Evolutionary conservation across 2,113 vertebrate species (phyloP).

Genomic region (Podarcis muralis): DNA sequence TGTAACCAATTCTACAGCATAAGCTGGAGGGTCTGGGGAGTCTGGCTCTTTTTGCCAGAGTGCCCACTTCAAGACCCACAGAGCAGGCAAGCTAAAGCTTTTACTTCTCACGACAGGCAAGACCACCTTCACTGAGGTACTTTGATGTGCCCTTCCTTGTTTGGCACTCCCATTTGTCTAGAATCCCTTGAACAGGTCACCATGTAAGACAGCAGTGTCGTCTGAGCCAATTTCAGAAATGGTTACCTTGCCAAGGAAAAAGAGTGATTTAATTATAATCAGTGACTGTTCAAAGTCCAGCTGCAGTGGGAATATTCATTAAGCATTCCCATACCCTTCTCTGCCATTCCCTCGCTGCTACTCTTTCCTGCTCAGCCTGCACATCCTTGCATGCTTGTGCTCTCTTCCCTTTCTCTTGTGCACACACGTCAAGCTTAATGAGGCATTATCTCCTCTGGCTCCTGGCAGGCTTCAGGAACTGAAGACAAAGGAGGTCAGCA

Average conservation of each 20-base stretch:
- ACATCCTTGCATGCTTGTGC: background rate
- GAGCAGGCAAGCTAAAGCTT: background rate
- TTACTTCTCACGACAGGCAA: background rate
- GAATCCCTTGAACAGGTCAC: background rate
- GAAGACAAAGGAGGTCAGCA: conserved; percentile 7
- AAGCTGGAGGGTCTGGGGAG: too few relatives aligned
- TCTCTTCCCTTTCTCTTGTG: background rate
- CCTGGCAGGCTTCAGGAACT: background rate
- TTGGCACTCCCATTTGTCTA: background rate
- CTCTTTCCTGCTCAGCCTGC: background rate
- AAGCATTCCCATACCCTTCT: background rate
- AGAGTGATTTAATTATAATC: conserved; percentile 19
- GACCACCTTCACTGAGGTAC: background rate
- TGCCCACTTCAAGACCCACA: background rate
- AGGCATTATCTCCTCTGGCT: background rate
- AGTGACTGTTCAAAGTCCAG: conserved; percentile 1
- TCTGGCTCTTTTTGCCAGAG: background rate
- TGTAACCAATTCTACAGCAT: too few relatives aligned
- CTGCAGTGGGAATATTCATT: conserved; percentile 31
- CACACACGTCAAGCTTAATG: background rate
- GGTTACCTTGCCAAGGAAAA: background rate
- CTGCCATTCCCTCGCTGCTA: background rate
- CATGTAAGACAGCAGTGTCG: background rate
- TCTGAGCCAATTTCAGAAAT: conserved; percentile 2
- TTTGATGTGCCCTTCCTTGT: background rate